Conservation (phyloP, 1,140 invertebrate species). For the Plectus sambesii region DNA sequence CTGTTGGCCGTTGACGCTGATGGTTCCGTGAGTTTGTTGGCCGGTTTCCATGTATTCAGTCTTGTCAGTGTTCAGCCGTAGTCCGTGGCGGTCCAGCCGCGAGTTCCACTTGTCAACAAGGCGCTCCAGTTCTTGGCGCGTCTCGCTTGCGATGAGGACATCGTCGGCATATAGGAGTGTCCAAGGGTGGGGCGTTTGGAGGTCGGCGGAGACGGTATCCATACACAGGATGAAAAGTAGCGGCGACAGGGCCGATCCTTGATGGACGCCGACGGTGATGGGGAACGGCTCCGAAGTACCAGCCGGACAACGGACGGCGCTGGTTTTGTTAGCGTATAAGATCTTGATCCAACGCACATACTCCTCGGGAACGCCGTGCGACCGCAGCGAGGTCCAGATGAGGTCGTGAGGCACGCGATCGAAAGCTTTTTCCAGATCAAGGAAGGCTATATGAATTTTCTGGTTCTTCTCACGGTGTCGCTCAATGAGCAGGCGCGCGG, state of each 20-base stretch:
- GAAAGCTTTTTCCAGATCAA: too few species aligned
- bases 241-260: background rate
- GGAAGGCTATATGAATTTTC: background rate
- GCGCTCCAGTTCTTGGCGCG: background rate
- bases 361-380: background rate
- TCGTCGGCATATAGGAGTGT: too few species aligned
- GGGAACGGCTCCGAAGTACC: background rate
- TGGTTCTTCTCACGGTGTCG: background rate
- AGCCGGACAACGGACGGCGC: background rate
- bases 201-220: background rate
- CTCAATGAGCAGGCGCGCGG: background rate
- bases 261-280: too few species aligned
- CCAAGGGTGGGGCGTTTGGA: background rate
- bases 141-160: background rate
- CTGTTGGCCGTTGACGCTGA: background rate
- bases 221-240: background rate
- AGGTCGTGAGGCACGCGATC: too few species aligned
- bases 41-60: background rate
- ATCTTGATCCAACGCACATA: background rate
- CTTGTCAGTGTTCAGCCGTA: background rate
- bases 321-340: background rate
- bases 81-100: background rate
- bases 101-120: background rate
- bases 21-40: background rate
- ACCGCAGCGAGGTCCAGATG: background rate